A percentile compares a stretch with the other conserved stretches of the same genome.
Conservation (phyloP, 1,140 invertebrate genomes). For the Wiebesia pumilae region DNA sequence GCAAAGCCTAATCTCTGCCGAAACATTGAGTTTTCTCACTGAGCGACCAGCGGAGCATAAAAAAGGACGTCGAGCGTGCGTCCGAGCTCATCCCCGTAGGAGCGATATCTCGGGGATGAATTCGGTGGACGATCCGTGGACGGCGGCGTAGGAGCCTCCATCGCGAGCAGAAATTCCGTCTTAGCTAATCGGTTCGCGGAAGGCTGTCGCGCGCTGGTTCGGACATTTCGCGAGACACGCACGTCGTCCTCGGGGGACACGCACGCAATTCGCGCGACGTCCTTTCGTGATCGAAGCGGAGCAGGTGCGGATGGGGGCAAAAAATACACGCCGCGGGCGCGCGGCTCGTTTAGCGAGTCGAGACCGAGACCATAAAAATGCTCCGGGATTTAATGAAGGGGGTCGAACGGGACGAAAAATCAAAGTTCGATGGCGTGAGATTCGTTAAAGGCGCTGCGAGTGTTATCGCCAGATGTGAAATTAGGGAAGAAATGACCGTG, state of each 20-base stretch:
- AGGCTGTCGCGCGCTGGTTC: conserved; percentile 12
- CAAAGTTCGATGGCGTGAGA: not conserved
- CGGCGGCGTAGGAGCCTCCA: not conserved
- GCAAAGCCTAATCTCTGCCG: not conserved
- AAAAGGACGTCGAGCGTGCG: not conserved
- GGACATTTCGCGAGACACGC: not conserved
- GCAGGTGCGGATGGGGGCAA: conserved; percentile 14
- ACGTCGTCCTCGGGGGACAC: not conserved
- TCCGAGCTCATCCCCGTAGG: not conserved
- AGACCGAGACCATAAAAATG: not conserved
- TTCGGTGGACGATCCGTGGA: not conserved
- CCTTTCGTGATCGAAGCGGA: not conserved
- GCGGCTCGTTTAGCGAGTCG: conserved; percentile 5
- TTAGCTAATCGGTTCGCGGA: conserved; percentile 33
- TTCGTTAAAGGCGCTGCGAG: not conserved
- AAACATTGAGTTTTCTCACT: not conserved
- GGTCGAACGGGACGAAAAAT: conserved; percentile 1
- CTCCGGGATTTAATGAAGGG: conserved; percentile 9
- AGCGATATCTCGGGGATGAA: not conserved
- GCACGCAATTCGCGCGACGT: conserved; percentile 13
- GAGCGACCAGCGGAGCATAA: not conserved
- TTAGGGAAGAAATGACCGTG: not conserved
- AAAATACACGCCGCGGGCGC: not conserved
- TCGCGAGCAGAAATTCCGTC: not conserved
- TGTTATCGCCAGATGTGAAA: not conserved